These are phyloP conservation scores for Petrosia ficiformis DNA, from an alignment of 37 sponge, comb jelly and placozoan genomes.

Conservation along the genomic window DNA sequence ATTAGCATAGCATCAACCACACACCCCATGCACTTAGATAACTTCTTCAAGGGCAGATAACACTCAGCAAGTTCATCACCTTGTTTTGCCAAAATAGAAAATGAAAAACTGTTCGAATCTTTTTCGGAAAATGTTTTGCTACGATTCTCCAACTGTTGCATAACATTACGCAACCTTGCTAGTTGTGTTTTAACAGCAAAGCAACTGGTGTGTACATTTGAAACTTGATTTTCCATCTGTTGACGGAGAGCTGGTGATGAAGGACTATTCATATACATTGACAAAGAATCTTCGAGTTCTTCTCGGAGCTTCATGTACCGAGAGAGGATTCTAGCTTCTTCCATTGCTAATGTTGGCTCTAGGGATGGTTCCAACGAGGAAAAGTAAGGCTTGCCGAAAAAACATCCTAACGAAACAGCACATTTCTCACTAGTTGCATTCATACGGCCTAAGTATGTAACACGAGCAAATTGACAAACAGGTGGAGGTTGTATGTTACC, in stretches of 20 bases:
- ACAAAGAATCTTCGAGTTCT: constrained; percentile 22
- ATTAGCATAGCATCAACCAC: constrained; percentile 31
- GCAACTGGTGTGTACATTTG: constrained; percentile 27
- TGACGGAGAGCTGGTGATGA: neutral
- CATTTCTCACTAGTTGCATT: constrained; percentile 33
- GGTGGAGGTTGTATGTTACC: constrained; percentile 79
- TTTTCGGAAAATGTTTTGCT: neutral
- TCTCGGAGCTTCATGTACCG: constrained; percentile 31
- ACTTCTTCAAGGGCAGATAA: constrained; percentile 29
- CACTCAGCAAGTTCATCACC: neutral
- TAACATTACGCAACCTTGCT: constrained; percentile 30
- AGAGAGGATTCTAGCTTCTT: constrained; percentile 29
- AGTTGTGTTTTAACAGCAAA: constrained; percentile 37
- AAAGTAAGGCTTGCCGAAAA: constrained; percentile 51
- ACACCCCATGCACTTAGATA: constrained; percentile 37
- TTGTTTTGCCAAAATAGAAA: constrained; percentile 1
- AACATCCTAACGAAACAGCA: constrained; percentile 55
- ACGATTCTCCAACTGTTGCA: neutral
- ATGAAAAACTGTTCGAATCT: neutral
- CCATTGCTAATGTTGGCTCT: constrained; percentile 12
- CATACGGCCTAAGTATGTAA: constrained; percentile 51
- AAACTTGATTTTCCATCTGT: constrained; percentile 20
- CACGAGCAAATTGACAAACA: constrained; percentile 63
- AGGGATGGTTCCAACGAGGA: constrained; percentile 4
- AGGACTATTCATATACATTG: neutral